phyloP scores from a whole-genome alignment of 2,888 invertebrate genomes.

The Pterostichus niger region DNA sequence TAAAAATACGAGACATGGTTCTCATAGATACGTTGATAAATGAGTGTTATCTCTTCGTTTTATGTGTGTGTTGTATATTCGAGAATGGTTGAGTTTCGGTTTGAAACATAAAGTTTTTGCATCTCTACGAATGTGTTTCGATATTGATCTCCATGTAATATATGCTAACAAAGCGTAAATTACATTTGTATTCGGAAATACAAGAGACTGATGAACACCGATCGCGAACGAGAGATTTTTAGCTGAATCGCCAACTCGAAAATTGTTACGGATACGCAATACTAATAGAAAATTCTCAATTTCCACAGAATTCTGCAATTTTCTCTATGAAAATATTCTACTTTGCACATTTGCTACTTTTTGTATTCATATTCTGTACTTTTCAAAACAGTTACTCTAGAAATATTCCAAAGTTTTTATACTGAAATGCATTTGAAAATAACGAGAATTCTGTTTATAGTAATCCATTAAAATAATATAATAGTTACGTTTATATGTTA shows the following conservation, averaged over 20 bases:
- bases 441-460: too few relatives aligned
- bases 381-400: too few relatives aligned
- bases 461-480: too few relatives aligned
- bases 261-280: slow-evolving; percentile 9
- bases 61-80: slow-evolving; percentile 13
- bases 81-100: slow-evolving; percentile 2
- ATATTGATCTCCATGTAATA: slow-evolving; percentile 48
- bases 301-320: too few relatives aligned
- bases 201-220: slow-evolving; percentile 39
- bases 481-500: too few relatives aligned
- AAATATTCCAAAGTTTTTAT: too few relatives aligned
- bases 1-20: slow-evolving; percentile 27
- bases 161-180: slow-evolving; percentile 50
- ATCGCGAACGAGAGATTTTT: slow-evolving; percentile 25
- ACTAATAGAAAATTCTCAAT: slow-evolving; percentile 20
- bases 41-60: slow-evolving; percentile 14
- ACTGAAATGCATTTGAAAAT: too few relatives aligned
- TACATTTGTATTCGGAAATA: slow-evolving; percentile 17
- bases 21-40: slow-evolving; percentile 30
- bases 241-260: slow-evolving; percentile 13
- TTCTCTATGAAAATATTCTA: too few relatives aligned
- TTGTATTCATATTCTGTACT: too few relatives aligned
- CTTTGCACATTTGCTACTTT: too few relatives aligned
- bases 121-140: slow-evolving; percentile 21
- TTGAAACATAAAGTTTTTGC: slow-evolving; percentile 45